These are phyloP conservation scores for Unio delphinus DNA, from an alignment of 2,888 invertebrate species.

Conservation along the genomic window DNA sequence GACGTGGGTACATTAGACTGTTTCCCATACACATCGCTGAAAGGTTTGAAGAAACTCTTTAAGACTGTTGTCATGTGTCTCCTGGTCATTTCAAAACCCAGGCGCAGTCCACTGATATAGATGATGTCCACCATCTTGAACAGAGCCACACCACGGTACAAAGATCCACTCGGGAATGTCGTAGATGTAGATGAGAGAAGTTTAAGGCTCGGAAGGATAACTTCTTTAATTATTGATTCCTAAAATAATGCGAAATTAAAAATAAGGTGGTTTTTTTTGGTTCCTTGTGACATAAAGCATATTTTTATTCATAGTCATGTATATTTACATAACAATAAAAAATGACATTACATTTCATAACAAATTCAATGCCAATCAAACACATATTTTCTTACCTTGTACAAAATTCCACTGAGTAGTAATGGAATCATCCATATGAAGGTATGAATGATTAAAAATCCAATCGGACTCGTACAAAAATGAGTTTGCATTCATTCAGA, in stretches of 20 bases:
- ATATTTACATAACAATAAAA: neutral
- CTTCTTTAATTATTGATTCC: slow-evolving; percentile 88
- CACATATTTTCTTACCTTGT: no score
- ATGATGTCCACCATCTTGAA: slow-evolving; percentile 87
- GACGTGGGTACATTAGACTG: no score
- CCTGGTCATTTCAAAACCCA: slow-evolving; percentile 74
- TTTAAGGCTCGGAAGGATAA: slow-evolving; percentile 86
- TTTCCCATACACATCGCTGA: slow-evolving; percentile 41
- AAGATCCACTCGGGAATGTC: slow-evolving; percentile 85
- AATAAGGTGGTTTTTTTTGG: neutral
- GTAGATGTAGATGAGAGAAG: slow-evolving; percentile 85
- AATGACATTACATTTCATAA: neutral
- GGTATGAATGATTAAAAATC: no score
- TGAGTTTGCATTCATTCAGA: no score
- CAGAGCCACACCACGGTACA: slow-evolving; percentile 83
- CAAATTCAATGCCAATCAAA: no score
- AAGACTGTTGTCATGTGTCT: slow-evolving; percentile 65
- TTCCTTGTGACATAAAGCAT: neutral
- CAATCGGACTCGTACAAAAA: no score
- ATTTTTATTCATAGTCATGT: neutral
- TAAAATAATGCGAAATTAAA: slow-evolving; percentile 47
- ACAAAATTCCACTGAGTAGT: no score
- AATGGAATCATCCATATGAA: no score
- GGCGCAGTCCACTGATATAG: slow-evolving; percentile 77
- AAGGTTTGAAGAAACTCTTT: slow-evolving; percentile 67